These are phyloP conservation scores for Redunca redunca DNA, from an alignment of 2,113 vertebrate genomes.

Conservation along the genomic window DNA sequence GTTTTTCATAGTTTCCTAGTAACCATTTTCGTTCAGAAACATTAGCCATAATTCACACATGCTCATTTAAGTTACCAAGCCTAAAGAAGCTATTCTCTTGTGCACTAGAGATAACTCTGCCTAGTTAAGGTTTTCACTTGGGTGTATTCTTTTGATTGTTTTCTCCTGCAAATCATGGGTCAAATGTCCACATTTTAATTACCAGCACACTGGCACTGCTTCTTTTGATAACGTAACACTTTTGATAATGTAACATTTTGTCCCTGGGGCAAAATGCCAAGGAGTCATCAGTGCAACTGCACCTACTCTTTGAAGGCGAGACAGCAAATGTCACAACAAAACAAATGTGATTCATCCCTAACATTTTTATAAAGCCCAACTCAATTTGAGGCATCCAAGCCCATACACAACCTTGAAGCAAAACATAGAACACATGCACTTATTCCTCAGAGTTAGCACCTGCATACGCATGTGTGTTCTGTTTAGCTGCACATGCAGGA, in stretches of 20 bases:
- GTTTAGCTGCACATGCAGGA: neutral
- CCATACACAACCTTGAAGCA: neutral
- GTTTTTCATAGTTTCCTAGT: constrained; percentile 46
- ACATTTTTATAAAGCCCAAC: neutral
- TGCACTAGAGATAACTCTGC: constrained; percentile 9
- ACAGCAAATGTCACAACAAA: constrained; percentile 16
- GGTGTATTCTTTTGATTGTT: neutral
- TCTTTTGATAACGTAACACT: neutral
- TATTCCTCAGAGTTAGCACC: neutral
- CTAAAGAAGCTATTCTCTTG: neutral
- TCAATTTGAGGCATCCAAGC: neutral
- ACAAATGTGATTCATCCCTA: neutral
- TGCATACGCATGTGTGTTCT: fast-evolving
- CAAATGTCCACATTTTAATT: constrained; percentile 27
- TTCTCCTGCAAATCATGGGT: neutral
- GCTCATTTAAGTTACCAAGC: neutral
- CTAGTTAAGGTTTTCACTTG: neutral
- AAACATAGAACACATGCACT: neutral
- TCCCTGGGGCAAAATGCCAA: neutral
- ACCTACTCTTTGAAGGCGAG: neutral
- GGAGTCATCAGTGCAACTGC: neutral
- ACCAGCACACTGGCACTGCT: neutral
- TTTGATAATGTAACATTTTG: neutral
- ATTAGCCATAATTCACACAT: constrained; percentile 41
- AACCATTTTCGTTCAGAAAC: constrained; percentile 50